These are phyloP conservation scores for Gallinago solitaria DNA, from an alignment of 2,797 vertebrate species.

Conservation along the genomic window DNA sequence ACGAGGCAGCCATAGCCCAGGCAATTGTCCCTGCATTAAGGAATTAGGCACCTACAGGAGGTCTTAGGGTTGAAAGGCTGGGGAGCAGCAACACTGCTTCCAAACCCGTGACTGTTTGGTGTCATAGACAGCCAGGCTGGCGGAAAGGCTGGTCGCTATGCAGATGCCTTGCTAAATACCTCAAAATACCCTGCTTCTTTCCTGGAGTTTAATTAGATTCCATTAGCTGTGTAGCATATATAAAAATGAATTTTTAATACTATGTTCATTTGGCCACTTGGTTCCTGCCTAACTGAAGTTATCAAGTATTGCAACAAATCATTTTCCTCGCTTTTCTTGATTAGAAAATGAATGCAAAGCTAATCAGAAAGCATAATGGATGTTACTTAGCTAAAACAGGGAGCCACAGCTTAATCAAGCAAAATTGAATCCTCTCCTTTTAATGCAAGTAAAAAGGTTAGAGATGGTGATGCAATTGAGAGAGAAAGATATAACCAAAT, in stretches of 20 bases:
- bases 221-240: neutral
- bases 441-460: neutral
- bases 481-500: neutral
- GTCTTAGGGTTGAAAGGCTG: neutral
- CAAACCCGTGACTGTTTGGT: neutral
- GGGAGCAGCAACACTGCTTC: neutral
- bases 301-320: neutral
- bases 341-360: conserved; percentile 65
- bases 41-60: neutral
- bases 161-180: neutral
- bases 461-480: neutral
- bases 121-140: neutral
- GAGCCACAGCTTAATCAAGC: conserved; percentile 33
- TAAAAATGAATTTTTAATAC: neutral
- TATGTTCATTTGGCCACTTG: neutral
- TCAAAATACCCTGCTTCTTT: conserved; percentile 14
- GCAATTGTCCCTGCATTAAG: neutral
- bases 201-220: neutral
- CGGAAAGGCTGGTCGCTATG: neutral
- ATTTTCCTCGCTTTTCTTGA: conserved; percentile 26
- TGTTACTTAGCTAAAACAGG: conserved; percentile 23
- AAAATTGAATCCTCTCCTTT: conserved; percentile 25
- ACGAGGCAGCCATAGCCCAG: neutral
- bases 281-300: conserved; percentile 24
- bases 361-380: conserved; percentile 32